Evolutionary conservation across 1,140 invertebrate species (phyloP).

Genomic region (Meloidogyne exigua): DNA sequence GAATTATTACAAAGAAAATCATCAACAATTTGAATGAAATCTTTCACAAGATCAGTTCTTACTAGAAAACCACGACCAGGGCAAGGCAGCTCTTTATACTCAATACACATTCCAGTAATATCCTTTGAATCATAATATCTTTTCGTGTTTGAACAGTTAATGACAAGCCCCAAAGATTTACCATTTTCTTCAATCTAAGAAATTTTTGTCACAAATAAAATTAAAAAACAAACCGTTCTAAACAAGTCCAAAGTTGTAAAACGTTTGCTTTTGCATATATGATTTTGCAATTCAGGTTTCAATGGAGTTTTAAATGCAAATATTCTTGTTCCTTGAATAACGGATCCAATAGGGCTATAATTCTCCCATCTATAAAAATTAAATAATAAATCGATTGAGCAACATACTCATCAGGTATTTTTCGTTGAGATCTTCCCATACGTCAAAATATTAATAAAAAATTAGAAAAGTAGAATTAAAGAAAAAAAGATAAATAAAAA

Average conservation of each 20-base stretch:
- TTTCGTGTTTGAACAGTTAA: slow-evolving; percentile 73
- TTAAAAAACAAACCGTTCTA: slow-evolving; percentile 32
- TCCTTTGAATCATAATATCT: slow-evolving; percentile 70
- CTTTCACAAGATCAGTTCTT: slow-evolving; percentile 65
- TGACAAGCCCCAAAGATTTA: slow-evolving; percentile 70
- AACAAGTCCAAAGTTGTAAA: slow-evolving; percentile 51
- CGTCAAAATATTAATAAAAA: not conserved
- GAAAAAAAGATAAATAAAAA: not conserved
- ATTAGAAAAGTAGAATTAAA: not conserved
- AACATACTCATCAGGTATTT: not conserved
- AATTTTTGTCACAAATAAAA: not conserved
- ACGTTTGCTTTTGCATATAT: slow-evolving; percentile 66
- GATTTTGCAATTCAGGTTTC: slow-evolving; percentile 68
- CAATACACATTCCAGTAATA: slow-evolving; percentile 59
- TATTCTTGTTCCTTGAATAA: slow-evolving; percentile 72
- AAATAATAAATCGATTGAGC: not conserved
- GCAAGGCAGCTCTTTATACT: slow-evolving; percentile 67
- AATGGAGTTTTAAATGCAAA: slow-evolving; percentile 79
- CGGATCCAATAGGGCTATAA: slow-evolving; percentile 71
- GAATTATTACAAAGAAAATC: slow-evolving; percentile 51
- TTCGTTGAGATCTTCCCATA: not conserved
- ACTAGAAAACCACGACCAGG: slow-evolving; percentile 66
- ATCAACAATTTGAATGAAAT: slow-evolving; percentile 69
- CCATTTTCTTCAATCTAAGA: slow-evolving; percentile 66
- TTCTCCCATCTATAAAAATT: slow-evolving; percentile 71